Evolutionary conservation across 2,113 vertebrate genomes (phyloP).

Genomic region (mouse (Mus musculus)): DNA sequence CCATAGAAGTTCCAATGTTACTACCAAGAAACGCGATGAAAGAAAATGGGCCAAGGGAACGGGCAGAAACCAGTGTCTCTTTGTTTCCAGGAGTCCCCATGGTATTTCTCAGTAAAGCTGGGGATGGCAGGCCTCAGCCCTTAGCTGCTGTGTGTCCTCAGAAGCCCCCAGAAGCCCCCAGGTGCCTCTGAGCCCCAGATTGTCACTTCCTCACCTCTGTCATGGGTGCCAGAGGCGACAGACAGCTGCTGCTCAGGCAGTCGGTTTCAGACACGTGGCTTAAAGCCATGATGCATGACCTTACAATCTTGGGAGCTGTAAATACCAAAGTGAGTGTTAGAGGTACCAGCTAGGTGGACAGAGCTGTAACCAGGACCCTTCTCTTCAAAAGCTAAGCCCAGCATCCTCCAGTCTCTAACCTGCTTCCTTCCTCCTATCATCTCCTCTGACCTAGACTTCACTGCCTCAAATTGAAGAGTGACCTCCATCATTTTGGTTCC

Average conservation of each 20-base stretch:
- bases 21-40: slow-evolving; percentile 11
- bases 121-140: not conserved
- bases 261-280: not conserved
- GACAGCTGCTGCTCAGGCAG: not conserved
- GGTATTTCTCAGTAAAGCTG: not conserved
- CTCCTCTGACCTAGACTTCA: not conserved
- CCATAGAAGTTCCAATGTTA: slow-evolving; percentile 49
- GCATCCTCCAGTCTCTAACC: not conserved
- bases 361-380: not conserved
- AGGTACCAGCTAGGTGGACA: not conserved
- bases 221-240: too few species aligned
- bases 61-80: not conserved
- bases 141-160: not conserved
- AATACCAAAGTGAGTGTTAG: not conserved
- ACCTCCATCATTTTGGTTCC: not conserved
- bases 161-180: not conserved
- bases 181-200: not conserved
- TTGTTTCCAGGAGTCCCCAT: not conserved
- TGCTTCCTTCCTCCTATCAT: not conserved
- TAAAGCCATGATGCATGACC: not conserved
- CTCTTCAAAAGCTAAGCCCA: not conserved
- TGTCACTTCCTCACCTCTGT: not conserved
- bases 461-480: not conserved
- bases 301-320: not conserved
- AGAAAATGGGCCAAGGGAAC: not conserved